A percentile compares a stretch with the other conserved stretches of the same genome.
These are phyloP conservation scores for Aporrectodea caliginosa DNA, from an alignment of 1,140 invertebrate species.

Conservation along the genomic window DNA sequence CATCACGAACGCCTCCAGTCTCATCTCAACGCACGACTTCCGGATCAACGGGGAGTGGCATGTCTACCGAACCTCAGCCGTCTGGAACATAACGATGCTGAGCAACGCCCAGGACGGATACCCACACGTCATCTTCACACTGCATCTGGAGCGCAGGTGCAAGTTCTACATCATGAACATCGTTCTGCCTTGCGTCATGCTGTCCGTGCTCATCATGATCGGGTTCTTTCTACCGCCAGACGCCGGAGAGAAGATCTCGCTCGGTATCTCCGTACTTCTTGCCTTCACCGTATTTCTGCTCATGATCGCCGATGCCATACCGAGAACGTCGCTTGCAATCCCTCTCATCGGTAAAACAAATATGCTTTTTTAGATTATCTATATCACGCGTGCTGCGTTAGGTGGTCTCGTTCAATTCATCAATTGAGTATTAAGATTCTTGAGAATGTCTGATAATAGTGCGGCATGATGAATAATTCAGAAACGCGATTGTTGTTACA, in stretches of 20 bases:
- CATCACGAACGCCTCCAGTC: constrained; percentile 24
- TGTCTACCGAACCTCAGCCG: constrained; percentile 8
- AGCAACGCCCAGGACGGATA: constrained; percentile 1
- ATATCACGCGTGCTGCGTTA: background rate
- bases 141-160: background rate
- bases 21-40: constrained; percentile 25
- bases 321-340: constrained; percentile 83
- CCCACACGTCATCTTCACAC: constrained; percentile 11
- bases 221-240: constrained; percentile 47
- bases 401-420: constrained; percentile 61
- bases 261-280: constrained; percentile 45
- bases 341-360: constrained; percentile 48
- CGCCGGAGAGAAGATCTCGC: constrained; percentile 51
- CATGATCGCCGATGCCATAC: constrained; percentile 87
- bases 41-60: constrained; percentile 25
- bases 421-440: constrained; percentile 99
- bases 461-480: too few relatives aligned
- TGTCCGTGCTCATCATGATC: constrained; percentile 36
- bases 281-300: constrained; percentile 53
- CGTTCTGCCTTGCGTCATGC: constrained; percentile 30
- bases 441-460: too few relatives aligned
- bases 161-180: constrained; percentile 40
- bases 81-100: constrained; percentile 5
- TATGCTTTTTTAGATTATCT: background rate
- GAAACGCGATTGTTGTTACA: too few relatives aligned